Percentiles rank a stretch among this genome's conserved stretches.
Conservation (phyloP, 1,140 invertebrate species). For the Dermatophagoides farinae region DNA sequence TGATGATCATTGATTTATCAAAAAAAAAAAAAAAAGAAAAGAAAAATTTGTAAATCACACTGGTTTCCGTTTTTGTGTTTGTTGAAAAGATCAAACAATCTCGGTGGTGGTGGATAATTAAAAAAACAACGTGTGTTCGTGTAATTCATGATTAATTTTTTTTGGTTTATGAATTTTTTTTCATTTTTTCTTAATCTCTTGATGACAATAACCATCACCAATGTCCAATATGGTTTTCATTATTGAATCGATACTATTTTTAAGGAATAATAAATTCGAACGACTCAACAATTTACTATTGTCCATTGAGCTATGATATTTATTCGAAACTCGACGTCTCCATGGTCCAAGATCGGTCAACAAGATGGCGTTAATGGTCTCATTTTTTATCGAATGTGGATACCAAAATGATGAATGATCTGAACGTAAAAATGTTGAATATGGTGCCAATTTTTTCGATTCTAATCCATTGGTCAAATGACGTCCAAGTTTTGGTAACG, state of each 20-base stretch:
- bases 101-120: too few relatives aligned
- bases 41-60: too few relatives aligned
- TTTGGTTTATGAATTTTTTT: too few relatives aligned
- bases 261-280: conserved; percentile 19
- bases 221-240: conserved; percentile 20
- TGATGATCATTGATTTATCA: too few relatives aligned
- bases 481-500: neutral
- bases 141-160: too few relatives aligned
- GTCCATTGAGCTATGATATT: conserved; percentile 27
- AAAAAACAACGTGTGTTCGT: too few relatives aligned
- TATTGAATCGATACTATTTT: conserved; percentile 19
- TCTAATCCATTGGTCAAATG: neutral
- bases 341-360: conserved; percentile 30
- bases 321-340: conserved; percentile 25
- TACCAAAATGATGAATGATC: conserved; percentile 24
- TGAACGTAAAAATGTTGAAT: conserved; percentile 23
- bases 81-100: too few relatives aligned
- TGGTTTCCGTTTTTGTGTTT: too few relatives aligned
- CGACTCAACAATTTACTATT: conserved; percentile 15
- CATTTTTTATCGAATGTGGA: neutral
- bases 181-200: neutral
- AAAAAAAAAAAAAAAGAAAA: too few relatives aligned
- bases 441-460: conserved; percentile 12
- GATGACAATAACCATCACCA: conserved; percentile 8
- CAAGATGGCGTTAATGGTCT: conserved; percentile 24